Conservation (phyloP, 2,888 invertebrate species). For the Archips crataeganus region DNA sequence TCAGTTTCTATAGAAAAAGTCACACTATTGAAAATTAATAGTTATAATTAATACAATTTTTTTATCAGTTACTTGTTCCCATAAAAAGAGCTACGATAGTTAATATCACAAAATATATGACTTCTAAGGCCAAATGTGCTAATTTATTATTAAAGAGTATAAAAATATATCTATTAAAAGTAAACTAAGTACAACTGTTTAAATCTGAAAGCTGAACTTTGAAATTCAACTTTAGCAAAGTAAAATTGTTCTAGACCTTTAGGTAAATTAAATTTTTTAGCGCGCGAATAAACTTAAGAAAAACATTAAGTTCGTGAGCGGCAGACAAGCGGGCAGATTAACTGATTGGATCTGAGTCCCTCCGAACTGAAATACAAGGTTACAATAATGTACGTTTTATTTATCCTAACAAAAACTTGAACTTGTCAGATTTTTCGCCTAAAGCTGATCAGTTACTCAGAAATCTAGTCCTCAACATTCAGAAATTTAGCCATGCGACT, state of each 20-base stretch:
- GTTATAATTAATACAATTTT: no score
- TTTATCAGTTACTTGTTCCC: no score
- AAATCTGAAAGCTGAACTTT: constrained; percentile 7
- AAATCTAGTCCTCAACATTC: no score
- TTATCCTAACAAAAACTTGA: neutral
- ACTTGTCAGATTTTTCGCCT: neutral
- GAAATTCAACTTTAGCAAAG: neutral
- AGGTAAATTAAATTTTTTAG: constrained; percentile 7
- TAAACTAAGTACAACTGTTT: neutral
- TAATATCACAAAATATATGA: no score
- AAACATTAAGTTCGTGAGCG: constrained; percentile 17
- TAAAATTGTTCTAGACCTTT: neutral
- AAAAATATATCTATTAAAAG: neutral
- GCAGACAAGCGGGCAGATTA: constrained; percentile 22
- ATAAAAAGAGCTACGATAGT: no score
- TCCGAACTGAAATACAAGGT: neutral
- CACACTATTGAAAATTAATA: no score
- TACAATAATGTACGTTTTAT: neutral
- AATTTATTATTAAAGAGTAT: no score
- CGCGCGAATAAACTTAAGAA: constrained; percentile 15
- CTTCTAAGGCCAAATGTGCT: neutral
- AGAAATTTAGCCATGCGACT: no score
- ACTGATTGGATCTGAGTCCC: neutral
- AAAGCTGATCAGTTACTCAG: neutral
- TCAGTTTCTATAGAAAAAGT: no score